Evolutionary conservation across 2,888 invertebrate genomes (phyloP).

Genomic region (Stratiomys singularior): DNA sequence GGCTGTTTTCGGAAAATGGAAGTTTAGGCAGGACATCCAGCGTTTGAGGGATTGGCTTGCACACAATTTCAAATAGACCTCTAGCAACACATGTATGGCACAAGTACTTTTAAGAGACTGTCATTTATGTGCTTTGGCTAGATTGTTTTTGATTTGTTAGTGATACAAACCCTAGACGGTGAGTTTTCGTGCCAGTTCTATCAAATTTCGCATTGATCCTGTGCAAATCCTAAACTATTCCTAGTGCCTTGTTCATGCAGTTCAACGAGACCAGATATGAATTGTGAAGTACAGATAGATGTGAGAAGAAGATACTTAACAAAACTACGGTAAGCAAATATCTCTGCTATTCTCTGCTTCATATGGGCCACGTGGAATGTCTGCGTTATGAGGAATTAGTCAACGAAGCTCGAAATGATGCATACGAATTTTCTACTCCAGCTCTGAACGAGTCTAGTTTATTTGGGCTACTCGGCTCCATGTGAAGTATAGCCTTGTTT

Average conservation of each 20-base stretch:
- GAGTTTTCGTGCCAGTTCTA: background rate
- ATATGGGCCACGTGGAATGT: background rate
- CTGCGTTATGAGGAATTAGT: constrained; percentile 8
- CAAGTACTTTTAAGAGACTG: background rate
- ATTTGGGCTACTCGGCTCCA: background rate
- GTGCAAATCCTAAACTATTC: constrained; percentile 8
- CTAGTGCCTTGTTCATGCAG: constrained; percentile 7
- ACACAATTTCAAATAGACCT: background rate
- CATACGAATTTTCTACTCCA: constrained; percentile 35
- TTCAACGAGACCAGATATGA: constrained; percentile 24
- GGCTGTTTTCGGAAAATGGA: constrained; percentile 30
- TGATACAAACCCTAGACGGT: background rate
- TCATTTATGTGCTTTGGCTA: constrained; percentile 37
- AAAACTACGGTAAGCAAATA: background rate
- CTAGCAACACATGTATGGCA: background rate
- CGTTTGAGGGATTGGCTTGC: background rate
- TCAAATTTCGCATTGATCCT: constrained; percentile 36
- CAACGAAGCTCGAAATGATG: constrained; percentile 38
- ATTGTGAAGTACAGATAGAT: background rate
- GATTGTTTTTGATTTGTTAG: constrained; percentile 42
- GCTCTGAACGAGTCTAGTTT: constrained; percentile 13
- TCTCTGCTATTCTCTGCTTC: background rate
- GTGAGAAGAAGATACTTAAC: background rate
- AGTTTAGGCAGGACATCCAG: background rate
- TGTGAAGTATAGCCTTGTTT: background rate